Evolutionary conservation across 2,113 vertebrate species (phyloP).

Genomic region (Mola mola): DNA sequence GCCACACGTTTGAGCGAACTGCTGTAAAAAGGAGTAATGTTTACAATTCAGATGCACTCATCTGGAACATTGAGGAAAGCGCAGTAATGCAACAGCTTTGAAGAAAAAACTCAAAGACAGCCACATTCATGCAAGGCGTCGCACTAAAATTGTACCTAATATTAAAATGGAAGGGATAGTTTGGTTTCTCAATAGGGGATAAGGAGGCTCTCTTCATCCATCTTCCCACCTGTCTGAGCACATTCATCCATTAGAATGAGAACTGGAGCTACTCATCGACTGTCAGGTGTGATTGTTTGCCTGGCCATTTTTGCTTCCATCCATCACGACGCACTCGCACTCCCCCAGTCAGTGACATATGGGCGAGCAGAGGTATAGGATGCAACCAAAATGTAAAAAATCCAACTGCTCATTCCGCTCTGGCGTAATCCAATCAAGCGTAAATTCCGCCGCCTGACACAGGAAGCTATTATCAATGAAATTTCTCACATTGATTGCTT

Average conservation of each 20-base stretch:
- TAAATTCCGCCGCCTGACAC: conserved; percentile 36
- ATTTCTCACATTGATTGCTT: conserved; percentile 54
- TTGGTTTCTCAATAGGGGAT: conserved; percentile 27
- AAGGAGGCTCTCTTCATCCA: conserved; percentile 31
- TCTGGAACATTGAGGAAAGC: conserved; percentile 26
- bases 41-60: conserved; percentile 48
- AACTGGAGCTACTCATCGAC: conserved; percentile 25
- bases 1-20: conserved; percentile 32
- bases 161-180: conserved; percentile 31
- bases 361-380: conserved; percentile 2
- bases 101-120: conserved; percentile 32
- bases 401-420: conserved; percentile 34
- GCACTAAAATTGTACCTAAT: conserved; percentile 15
- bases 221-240: conserved; percentile 49
- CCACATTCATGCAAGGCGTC: conserved; percentile 21
- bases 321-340: neutral
- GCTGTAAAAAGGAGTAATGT: conserved; percentile 51
- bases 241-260: conserved; percentile 37
- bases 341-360: conserved; percentile 4
- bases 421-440: conserved; percentile 28
- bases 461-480: conserved; percentile 46
- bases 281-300: conserved; percentile 18
- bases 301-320: neutral
- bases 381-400: conserved; percentile 19
- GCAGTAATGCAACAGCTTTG: conserved; percentile 33